phyloP scores from a whole-genome alignment of 2,113 vertebrate genomes.

The Alosa alosa region DNA sequence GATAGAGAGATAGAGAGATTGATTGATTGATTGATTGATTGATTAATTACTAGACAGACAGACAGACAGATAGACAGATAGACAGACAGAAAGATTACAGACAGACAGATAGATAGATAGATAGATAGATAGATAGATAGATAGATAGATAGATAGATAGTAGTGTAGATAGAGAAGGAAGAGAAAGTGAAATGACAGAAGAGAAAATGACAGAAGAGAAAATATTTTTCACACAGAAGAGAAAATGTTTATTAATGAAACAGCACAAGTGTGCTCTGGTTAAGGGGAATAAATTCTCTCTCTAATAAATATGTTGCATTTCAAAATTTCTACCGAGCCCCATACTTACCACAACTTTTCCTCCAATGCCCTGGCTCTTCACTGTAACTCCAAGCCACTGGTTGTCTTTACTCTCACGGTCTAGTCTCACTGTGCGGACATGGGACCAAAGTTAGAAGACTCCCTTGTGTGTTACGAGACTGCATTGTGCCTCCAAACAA shows the following conservation, averaged over 20 bases:
- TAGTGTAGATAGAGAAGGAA: too few relatives aligned
- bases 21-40: not conserved
- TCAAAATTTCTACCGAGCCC: not conserved
- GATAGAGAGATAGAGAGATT: not conserved
- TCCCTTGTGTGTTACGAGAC: not conserved
- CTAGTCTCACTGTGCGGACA: constrained; percentile 64
- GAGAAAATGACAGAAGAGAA: too few relatives aligned
- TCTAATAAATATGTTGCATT: not conserved
- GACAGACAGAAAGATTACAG: too few relatives aligned
- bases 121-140: too few relatives aligned
- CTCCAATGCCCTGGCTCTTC: constrained; percentile 88
- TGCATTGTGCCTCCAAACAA: not conserved
- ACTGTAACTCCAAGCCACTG: constrained; percentile 94
- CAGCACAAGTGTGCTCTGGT: not conserved
- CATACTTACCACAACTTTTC: constrained; percentile 89
- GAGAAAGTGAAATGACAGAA: too few relatives aligned
- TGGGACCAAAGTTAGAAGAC: constrained; percentile 29
- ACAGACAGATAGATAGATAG: too few relatives aligned
- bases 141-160: too few relatives aligned
- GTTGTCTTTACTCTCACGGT: constrained; percentile 90
- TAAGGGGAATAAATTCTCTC: too few relatives aligned
- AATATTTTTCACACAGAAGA: too few relatives aligned
- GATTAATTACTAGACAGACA: too few relatives aligned
- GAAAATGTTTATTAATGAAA: not conserved
- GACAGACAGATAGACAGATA: too few relatives aligned